Base-by-base conservation (phyloP, 1,140 invertebrate genomes). In the Scaptomyza pallida region DNA sequence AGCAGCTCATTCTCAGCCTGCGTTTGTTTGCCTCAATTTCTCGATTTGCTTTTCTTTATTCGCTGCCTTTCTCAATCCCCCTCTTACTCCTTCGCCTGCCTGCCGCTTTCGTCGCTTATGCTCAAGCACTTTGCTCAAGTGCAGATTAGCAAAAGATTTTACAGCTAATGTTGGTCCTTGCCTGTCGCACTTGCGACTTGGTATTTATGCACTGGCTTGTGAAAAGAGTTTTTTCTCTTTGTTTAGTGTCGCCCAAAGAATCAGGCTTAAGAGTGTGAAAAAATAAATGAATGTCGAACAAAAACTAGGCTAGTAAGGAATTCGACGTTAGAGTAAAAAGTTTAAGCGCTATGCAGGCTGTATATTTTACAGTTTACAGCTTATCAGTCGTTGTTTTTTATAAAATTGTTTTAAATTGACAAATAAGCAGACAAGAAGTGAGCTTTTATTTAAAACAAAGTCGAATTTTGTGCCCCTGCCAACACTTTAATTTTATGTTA, bases 81-180 rank as follows among this genome's bases (percentile, higher is more conserved):
- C n/a, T n/a, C n/a, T n/a, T n/a, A n/a, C n/a, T n/a, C n/a, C n/a
- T n/a, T n/a, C n/a, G n/a, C 10, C 45, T 13, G 15, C 13, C 26
- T 12, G 15, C 63, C 33, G n/a, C 21, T 15, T 48, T 41, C 21
- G 21, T 48, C 47, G 35, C 17, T n/a, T 48, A 10, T 19, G 8
- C 30, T 65, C 74, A 77, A 86, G 78, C 81, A 70, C 40, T 75
- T 72, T 70, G 35, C 74, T 88, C 75, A 75, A 86, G 82, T 88
- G 78, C 41, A 86, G 82, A 86, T 86, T 86, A 86, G 82, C 78
- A 72, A 30, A 30, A 68, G 81, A 78, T 75, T 78, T 73, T 72
- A 56, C 76, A 74, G 70, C 74, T 81, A 78, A 81, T 81, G 62
- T 47, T 45, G 63, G 19, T 33, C 13, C 50, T 56, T 37, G 57